Base-by-base conservation (phyloP, 2,797 vertebrate species). In the Perodicticus potto region DNA sequence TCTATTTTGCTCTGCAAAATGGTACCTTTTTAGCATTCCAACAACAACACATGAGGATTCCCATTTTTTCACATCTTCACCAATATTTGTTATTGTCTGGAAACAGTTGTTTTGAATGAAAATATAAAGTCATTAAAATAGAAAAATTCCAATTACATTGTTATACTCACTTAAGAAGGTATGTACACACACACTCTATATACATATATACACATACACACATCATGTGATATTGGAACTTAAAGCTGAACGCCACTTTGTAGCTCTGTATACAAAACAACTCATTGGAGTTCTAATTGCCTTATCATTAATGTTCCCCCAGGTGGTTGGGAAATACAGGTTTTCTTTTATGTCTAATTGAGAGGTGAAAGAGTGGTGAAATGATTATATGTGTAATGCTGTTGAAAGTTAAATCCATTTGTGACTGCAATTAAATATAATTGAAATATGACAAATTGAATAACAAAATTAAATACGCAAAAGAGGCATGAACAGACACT, bases 101-200 rank as follows among this genome's bases (percentile, higher is more conserved):
- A 69, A 86, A 85, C 34, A 84, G 45, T 89, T 97, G 97, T 97
- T 98, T 98, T 98, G 95, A 98, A 95, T 98, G 93, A 98, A 98
- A 98, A 98, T 97, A 98, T 65, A 83, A 93, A 94, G 95, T 97
- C 97, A 97, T 98, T 98, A 98, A 97, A 98, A 65, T 40, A 97
- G 86, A 98, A 97, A 72, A 92, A 96, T 97, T 97, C 97, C 97
- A 97, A 96, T 97, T 95, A 97, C 74, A 40, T 96, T 96, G 97
- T 98, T 98, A 96, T 94, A 27, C 40, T 96, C 89, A 90, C 95
- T 97, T 89, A 85, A 97, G 97, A 73, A 70, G 90, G 96, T 43
- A 77, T 85, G n/a, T 49, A 65, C 14, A 65, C 49, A 49, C 49
- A 49, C 12, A 14, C 49, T 13, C 49, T 14, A 13, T 49, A 49